Evolutionary conservation across 2,888 invertebrate species (phyloP).

Genomic region (Ophioninae sp.): DNA sequence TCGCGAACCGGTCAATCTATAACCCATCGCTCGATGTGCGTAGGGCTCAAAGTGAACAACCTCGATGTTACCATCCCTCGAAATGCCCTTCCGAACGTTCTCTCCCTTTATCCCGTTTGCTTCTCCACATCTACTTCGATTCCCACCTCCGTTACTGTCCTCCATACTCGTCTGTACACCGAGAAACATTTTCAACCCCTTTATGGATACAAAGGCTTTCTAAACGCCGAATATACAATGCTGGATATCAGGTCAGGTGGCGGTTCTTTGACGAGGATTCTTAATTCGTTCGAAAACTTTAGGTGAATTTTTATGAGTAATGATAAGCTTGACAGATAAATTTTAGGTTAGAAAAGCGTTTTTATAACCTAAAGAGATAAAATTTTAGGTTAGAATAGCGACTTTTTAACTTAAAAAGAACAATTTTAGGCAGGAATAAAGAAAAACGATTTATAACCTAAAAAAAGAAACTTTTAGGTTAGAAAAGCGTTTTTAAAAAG

Average conservation of each 20-base stretch:
- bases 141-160: slow-evolving; percentile 28
- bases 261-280: not conserved
- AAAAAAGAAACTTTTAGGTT: too few relatives aligned
- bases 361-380: too few relatives aligned
- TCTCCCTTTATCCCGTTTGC: slow-evolving; percentile 45
- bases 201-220: not conserved
- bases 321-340: too few relatives aligned
- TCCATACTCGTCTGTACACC: not conserved
- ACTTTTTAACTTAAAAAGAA: too few relatives aligned
- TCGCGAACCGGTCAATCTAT: slow-evolving; percentile 75
- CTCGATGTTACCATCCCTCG: slow-evolving; percentile 33
- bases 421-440: too few relatives aligned
- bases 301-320: too few relatives aligned
- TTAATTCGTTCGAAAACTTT: not conserved
- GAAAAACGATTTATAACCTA: too few relatives aligned
- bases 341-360: too few relatives aligned
- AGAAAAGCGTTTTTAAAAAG: too few relatives aligned
- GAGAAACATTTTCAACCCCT: not conserved
- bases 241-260: not conserved
- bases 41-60: slow-evolving; percentile 54
- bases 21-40: slow-evolving; percentile 72
- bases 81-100: slow-evolving; percentile 27
- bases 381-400: too few relatives aligned
- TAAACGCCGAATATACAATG: not conserved
- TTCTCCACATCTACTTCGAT: slow-evolving; percentile 54